Evolutionary conservation across 2,113 vertebrate species (phyloP).

Genomic region (Heterotis niloticus): DNA sequence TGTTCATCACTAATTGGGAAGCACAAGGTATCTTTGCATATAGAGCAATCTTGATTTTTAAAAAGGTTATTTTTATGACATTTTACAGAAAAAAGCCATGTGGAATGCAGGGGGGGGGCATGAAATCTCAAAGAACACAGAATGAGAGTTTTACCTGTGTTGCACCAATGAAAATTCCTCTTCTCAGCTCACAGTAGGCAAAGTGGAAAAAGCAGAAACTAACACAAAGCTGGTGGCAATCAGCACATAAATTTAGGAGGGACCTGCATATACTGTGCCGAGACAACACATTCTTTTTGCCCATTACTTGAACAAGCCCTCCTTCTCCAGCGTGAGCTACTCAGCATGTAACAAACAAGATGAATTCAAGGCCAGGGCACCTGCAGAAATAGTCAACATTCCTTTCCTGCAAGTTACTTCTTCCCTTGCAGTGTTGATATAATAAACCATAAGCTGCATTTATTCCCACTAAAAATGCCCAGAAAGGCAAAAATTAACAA

Average conservation of each 20-base stretch:
- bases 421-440: background rate
- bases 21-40: too few species aligned
- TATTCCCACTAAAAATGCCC: too few species aligned
- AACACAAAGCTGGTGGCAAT: background rate
- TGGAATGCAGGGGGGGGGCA: background rate
- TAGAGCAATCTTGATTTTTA: too few species aligned
- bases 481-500: too few species aligned
- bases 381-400: constrained; percentile 6
- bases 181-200: background rate
- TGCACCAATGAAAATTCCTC: background rate
- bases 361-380: background rate
- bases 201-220: constrained; percentile 4
- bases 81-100: background rate
- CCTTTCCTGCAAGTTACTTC: too few species aligned
- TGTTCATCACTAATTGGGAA: too few species aligned
- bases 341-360: background rate
- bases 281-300: constrained; percentile 13
- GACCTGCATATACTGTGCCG: background rate
- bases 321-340: constrained; percentile 4
- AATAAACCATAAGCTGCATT: background rate
- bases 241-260: constrained; percentile 12
- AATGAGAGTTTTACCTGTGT: too few species aligned
- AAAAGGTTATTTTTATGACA: too few species aligned
- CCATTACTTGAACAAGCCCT: constrained; percentile 21
- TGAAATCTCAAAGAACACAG: too few species aligned